Percentiles rank a stretch among this genome's conserved stretches.
phyloP scores from a whole-genome alignment of 2,113 vertebrate species.

The Embiotoca jacksoni region DNA sequence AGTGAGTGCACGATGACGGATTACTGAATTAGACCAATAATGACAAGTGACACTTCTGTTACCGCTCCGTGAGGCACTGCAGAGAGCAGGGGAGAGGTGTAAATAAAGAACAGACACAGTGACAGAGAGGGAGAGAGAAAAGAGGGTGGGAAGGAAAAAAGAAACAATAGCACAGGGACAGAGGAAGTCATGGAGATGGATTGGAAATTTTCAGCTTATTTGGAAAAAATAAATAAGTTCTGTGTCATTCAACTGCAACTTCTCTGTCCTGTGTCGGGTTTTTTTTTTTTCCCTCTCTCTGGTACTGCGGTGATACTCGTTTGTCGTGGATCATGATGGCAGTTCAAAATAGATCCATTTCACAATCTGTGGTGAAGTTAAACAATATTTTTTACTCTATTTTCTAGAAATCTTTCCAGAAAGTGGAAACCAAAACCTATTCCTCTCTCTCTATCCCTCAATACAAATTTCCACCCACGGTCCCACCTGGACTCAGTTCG shows the following conservation, averaged over 20 bases:
- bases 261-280: constrained; percentile 16
- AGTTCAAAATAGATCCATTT: constrained; percentile 12
- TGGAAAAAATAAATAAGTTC: constrained; percentile 69
- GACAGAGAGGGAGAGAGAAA: constrained; percentile 20
- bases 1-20: constrained; percentile 86
- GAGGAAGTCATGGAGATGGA: constrained; percentile 70
- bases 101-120: constrained; percentile 82
- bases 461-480: not conserved
- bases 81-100: constrained; percentile 78
- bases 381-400: not conserved
- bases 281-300: not conserved
- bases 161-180: constrained; percentile 35
- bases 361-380: not conserved
- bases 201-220: constrained; percentile 67
- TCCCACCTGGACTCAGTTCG: constrained; percentile 13
- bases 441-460: not conserved
- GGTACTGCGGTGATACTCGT: constrained; percentile 25
- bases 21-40: constrained; percentile 89
- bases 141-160: constrained; percentile 16
- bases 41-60: constrained; percentile 90
- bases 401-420: not conserved
- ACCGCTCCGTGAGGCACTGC: constrained; percentile 84
- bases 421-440: not conserved
- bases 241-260: constrained; percentile 54
- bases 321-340: constrained; percentile 24